Evolutionary conservation across 2,797 vertebrate species (phyloP), one percentile per base, ranked within the genome.

Genomic region (Cyprinodon diabolis): DNA sequence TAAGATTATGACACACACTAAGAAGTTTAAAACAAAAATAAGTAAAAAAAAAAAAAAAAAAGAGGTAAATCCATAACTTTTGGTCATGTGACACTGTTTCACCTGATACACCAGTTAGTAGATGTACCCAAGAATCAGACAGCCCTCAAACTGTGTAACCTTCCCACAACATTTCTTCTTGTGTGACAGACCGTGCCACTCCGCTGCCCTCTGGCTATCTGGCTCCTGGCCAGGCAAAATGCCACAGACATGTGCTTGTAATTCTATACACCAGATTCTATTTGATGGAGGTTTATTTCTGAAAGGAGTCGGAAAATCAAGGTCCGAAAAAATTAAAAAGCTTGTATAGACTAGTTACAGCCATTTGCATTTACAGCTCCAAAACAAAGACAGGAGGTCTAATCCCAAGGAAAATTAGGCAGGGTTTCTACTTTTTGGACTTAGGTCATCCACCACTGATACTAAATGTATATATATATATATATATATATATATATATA

Each of bases 41-140:
- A 77, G 23, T 45, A 4, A 25, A 63, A 65, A 48, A 19, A 25
- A 66, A 13, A 15, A 55, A 30, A 30, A 30, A 25, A 30, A 30
- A 30, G 2, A 30, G 30, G 30, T 68, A 48, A 81, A 83, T 51
- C 30, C 57, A 75, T 80, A 71, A 73, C n/a, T 66, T 57, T 40
- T 11, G 47, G 58, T 81, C 79, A 82, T 49, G 72, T 73, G 76
- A 80, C 15, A 62, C 15, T 62, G 68, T 9, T 43, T 5, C 6
- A 2, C 6, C n/a, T 0, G 51, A 35, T 49, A 8, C 6, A 35
- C 25, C 25, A 37, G 49, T 51, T 51, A 51, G 15, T 67, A 40
- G 77, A 62, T 72, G 25, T 9, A 57, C 19, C 6, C 67, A 47
- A 63, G 51, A 71, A 56, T 6, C 7, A n/a, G 77, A 54, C 8